Percentiles rank a stretch among this genome's conserved stretches.
Evolutionary conservation across 2,797 vertebrate genomes (phyloP).

Genomic region (Ctenosaura bakeri): DNA sequence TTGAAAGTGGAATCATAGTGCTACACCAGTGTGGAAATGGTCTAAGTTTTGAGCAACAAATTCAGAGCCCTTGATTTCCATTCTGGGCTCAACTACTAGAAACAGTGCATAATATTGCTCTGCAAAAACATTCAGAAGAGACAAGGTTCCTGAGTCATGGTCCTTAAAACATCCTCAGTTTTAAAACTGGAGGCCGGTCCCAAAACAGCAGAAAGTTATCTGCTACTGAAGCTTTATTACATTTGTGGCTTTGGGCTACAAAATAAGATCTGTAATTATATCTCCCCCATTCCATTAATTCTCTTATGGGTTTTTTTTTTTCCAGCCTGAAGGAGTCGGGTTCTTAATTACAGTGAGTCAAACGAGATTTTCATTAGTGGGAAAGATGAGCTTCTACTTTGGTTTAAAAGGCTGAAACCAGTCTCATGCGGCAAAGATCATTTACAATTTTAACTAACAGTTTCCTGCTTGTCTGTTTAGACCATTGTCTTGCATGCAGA

Average conservation of each 20-base stretch:
- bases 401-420: background rate
- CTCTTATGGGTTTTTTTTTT: background rate
- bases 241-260: fast-evolving
- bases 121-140: no score
- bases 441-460: background rate
- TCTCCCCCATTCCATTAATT: fast-evolving
- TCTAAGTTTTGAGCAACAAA: no score
- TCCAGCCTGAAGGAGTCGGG: background rate
- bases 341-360: background rate
- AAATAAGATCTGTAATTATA: background rate
- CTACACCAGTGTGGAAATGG: no score
- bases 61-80: no score
- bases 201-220: background rate
- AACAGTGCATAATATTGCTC: background rate
- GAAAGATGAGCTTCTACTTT: background rate
- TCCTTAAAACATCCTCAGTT: background rate
- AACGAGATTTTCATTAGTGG: background rate
- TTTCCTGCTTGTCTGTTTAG: background rate
- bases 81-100: background rate
- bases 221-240: fast-evolving
- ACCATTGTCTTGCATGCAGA: no score
- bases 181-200: background rate
- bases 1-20: no score
- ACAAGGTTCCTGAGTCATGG: background rate
- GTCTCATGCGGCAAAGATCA: background rate